A percentile compares a stretch with the other conserved stretches of the same genome.
Evolutionary conservation across 2,888 invertebrate species (phyloP).

Genomic region (Dione vanillae): DNA sequence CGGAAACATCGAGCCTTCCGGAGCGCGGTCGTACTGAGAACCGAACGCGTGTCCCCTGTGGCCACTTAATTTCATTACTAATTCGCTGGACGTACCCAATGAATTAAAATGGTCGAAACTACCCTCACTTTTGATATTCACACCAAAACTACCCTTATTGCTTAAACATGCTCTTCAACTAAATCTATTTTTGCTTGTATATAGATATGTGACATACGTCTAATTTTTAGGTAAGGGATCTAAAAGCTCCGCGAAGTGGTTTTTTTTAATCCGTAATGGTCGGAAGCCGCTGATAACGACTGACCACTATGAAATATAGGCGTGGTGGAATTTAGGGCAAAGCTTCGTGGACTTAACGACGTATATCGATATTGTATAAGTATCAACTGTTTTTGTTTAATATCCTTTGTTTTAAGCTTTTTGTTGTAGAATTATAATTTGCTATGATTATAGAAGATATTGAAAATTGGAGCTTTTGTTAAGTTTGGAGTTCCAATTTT

Average conservation of each 20-base stretch:
- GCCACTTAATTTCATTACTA: constrained; percentile 76
- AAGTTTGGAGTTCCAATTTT: too few relatives aligned
- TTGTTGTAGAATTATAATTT: not conserved
- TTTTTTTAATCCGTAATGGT: constrained; percentile 79
- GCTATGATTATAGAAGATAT: too few relatives aligned
- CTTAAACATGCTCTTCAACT: constrained; percentile 29
- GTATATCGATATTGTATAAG: not conserved
- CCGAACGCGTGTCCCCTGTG: constrained; percentile 63
- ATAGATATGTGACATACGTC: constrained; percentile 37
- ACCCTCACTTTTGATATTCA: constrained; percentile 33
- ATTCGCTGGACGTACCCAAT: constrained; percentile 69
- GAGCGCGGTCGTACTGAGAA: constrained; percentile 53
- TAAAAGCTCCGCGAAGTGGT: constrained; percentile 69
- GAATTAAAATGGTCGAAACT: constrained; percentile 64
- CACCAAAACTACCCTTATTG: constrained; percentile 42
- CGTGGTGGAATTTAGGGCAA: constrained; percentile 55
- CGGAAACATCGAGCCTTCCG: constrained; percentile 50
- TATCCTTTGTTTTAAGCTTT: not conserved
- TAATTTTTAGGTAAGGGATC: constrained; percentile 54
- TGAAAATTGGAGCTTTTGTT: too few relatives aligned
- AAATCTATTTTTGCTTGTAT: constrained; percentile 47
- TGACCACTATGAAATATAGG: constrained; percentile 66
- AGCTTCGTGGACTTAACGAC: constrained; percentile 48
- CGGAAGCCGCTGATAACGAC: constrained; percentile 66
- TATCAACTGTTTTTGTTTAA: not conserved